phyloP scores from a whole-genome alignment of 64 coral and sea anemone genomes.

The Montipora sp. region DNA sequence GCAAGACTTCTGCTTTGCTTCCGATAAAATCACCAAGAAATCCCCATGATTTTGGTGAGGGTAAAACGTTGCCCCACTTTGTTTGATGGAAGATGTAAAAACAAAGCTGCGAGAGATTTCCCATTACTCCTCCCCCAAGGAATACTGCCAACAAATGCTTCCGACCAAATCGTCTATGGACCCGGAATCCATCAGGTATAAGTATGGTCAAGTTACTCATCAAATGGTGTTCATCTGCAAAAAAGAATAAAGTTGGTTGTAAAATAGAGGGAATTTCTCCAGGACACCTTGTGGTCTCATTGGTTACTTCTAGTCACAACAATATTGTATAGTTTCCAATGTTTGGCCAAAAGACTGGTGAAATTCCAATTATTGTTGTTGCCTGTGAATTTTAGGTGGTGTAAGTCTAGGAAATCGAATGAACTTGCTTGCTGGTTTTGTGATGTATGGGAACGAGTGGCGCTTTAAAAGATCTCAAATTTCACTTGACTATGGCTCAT shows the following conservation, averaged over 20 bases:
- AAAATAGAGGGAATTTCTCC: too few species aligned
- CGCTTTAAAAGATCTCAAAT: too few species aligned
- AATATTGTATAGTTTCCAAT: too few species aligned
- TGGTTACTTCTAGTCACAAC: too few species aligned
- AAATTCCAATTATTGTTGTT: too few species aligned
- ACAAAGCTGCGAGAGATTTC: conserved; percentile 77
- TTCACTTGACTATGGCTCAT: too few species aligned
- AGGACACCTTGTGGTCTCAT: too few species aligned
- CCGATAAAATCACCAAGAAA: conserved; percentile 56
- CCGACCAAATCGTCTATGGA: conserved; percentile 79
- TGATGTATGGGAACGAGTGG: too few species aligned
- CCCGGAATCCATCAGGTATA: conserved; percentile 67
- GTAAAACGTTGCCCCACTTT: conserved; percentile 76
- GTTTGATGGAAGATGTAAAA: conserved; percentile 82
- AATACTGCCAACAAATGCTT: conserved; percentile 73
- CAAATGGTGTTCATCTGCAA: conserved; percentile 62
- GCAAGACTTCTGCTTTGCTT: conserved; percentile 46
- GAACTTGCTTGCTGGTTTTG: too few species aligned
- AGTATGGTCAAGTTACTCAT: conserved; percentile 74
- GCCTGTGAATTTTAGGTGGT: too few species aligned
- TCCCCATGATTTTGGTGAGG: conserved; percentile 73
- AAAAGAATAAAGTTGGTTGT: background rate
- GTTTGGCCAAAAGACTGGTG: too few species aligned
- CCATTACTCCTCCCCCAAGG: conserved; percentile 81
- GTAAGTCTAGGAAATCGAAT: too few species aligned